Conservation (phyloP, 2,113 vertebrate species). For the Parus major region DNA sequence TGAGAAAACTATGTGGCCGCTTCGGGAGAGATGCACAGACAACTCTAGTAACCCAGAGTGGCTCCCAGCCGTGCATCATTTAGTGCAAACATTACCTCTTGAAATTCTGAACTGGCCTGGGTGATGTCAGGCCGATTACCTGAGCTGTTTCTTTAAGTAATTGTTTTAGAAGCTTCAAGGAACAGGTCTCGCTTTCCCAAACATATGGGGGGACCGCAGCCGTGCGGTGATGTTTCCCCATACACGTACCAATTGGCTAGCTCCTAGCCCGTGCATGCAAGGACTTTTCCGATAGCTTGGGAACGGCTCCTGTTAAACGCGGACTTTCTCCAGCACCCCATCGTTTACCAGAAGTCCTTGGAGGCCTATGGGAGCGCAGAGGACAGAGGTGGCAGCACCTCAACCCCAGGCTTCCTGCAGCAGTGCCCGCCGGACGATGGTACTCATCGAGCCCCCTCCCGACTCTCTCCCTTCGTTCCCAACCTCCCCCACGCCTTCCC, state of each 20-base stretch:
- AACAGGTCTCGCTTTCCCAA: neutral
- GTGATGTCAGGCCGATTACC: neutral
- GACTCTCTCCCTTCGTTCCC: neutral
- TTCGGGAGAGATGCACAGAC: neutral
- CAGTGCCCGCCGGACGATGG: too few relatives aligned
- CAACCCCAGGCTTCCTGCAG: neutral
- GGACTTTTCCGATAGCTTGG: neutral
- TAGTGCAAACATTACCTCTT: neutral
- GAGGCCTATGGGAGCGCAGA: neutral
- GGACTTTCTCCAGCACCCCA: neutral
- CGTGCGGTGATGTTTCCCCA: neutral
- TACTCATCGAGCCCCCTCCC: too few relatives aligned
- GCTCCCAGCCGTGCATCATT: neutral
- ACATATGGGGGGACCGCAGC: neutral
- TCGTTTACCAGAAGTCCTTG: neutral
- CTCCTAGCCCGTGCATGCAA: neutral
- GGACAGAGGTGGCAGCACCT: neutral
- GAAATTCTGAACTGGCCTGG: neutral
- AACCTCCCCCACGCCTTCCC: accelerated
- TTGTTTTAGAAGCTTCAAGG: neutral
- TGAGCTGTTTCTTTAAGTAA: neutral
- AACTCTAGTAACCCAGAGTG: neutral
- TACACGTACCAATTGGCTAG: accelerated
- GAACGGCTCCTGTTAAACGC: neutral
- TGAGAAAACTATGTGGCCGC: neutral